Conservation (phyloP, 2,888 invertebrate species). For the Mimas tiliae region DNA sequence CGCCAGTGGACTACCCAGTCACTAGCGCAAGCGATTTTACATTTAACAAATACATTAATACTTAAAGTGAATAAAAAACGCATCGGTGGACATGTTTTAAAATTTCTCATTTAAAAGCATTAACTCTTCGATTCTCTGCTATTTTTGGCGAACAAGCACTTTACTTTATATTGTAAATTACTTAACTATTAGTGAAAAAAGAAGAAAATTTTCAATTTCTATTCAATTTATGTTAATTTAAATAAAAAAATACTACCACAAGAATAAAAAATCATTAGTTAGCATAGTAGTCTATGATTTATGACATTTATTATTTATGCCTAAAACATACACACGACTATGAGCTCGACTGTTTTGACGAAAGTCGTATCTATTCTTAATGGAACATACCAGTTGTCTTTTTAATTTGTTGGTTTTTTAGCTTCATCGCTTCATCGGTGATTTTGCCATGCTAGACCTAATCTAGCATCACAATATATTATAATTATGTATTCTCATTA, state of each 20-base stretch:
- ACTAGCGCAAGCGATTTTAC: not conserved
- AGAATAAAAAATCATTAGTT: not conserved
- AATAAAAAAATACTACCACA: not conserved
- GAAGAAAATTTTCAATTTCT: not conserved
- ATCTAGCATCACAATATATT: too few species aligned
- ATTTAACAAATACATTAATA: slow-evolving; percentile 20
- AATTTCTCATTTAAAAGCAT: not conserved
- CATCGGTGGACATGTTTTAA: slow-evolving; percentile 12
- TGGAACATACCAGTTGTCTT: too few species aligned
- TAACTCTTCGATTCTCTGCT: not conserved
- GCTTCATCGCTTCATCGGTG: too few species aligned
- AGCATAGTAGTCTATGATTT: too few species aligned
- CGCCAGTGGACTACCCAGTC: not conserved
- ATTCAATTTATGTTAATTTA: not conserved
- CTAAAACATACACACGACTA: too few species aligned
- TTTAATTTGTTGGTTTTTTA: too few species aligned
- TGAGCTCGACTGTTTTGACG: too few species aligned
- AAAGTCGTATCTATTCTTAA: too few species aligned
- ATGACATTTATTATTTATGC: too few species aligned
- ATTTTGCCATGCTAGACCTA: too few species aligned
- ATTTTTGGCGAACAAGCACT: not conserved
- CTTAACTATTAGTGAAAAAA: not conserved
- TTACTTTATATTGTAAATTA: not conserved
- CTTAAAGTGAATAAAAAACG: slow-evolving; percentile 17
- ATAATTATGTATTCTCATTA: too few species aligned